phyloP scores from a whole-genome alignment of 30 jellyfish, hydroid and myxozoan species.

The Hydractinia symbiolongicarpus region DNA sequence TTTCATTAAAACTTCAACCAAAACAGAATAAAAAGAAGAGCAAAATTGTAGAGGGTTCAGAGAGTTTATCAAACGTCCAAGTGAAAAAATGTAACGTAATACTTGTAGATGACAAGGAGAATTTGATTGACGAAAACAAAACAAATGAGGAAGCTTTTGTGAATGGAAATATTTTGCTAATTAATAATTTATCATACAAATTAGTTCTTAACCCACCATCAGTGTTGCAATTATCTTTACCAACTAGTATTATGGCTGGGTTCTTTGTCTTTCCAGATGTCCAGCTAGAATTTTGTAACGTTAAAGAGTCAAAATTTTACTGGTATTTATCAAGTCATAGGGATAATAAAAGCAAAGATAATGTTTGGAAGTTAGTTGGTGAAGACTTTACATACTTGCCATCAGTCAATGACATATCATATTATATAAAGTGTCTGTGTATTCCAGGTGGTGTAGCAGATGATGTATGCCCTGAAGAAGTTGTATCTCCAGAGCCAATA shows the following conservation, averaged over 20 bases:
- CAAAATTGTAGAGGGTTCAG: background rate
- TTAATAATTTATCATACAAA: slow-evolving; percentile 42
- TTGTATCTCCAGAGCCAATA: slow-evolving; percentile 18
- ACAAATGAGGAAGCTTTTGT: slow-evolving; percentile 63
- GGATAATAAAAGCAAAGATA: slow-evolving; percentile 17
- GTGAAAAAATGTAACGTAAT: slow-evolving; percentile 14
- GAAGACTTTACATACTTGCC: slow-evolving; percentile 64
- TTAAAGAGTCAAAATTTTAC: slow-evolving; percentile 35
- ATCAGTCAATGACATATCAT: slow-evolving; percentile 39
- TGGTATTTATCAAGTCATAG: slow-evolving; percentile 44
- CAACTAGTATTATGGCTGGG: slow-evolving; percentile 69
- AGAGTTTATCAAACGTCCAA: background rate
- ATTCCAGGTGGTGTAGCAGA: slow-evolving; percentile 51
- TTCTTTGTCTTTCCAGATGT: slow-evolving; percentile 72
- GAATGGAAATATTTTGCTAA: slow-evolving; percentile 35
- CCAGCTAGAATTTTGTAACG: slow-evolving; percentile 54
- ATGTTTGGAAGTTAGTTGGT: slow-evolving; percentile 56
- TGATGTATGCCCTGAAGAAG: slow-evolving; percentile 38
- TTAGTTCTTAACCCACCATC: slow-evolving; percentile 70
- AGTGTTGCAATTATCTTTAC: slow-evolving; percentile 33
- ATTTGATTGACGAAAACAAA: slow-evolving; percentile 19
- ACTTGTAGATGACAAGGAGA: slow-evolving; percentile 13
- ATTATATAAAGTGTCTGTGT: slow-evolving; percentile 44
- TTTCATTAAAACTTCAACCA: slow-evolving; percentile 18
- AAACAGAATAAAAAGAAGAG: slow-evolving; percentile 17